Evolutionary conservation across 2,113 vertebrate genomes (phyloP).

Genomic region (Megaceryle maxima): DNA sequence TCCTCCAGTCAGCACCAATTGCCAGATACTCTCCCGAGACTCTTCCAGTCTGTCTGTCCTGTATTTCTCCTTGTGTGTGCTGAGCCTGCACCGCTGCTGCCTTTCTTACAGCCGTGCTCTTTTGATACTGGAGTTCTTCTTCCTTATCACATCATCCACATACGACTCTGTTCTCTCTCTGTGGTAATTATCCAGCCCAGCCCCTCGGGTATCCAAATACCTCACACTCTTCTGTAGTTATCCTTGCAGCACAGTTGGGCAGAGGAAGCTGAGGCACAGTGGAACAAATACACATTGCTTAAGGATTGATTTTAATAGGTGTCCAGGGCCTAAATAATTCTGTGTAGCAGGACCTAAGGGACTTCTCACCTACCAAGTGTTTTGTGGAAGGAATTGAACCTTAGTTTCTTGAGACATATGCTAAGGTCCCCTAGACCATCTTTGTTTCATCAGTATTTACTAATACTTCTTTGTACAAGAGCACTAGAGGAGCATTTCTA

Average conservation of each 20-base stretch:
- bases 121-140: background rate
- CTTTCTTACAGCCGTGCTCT: background rate
- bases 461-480: background rate
- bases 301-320: slow-evolving; percentile 61
- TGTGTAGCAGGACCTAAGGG: slow-evolving; percentile 19
- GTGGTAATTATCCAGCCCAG: slow-evolving; percentile 56
- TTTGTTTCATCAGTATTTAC: slow-evolving; percentile 21
- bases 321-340: slow-evolving; percentile 47
- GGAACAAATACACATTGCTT: slow-evolving; percentile 37
- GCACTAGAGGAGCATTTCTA: background rate
- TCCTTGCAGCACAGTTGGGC: slow-evolving; percentile 65
- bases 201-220: slow-evolving; percentile 7
- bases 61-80: slow-evolving; percentile 12
- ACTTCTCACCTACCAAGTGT: slow-evolving; percentile 65
- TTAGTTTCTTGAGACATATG: background rate
- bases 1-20: background rate
- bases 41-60: background rate
- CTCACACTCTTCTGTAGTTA: slow-evolving; percentile 68
- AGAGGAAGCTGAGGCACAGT: slow-evolving; percentile 57
- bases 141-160: slow-evolving; percentile 40
- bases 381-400: slow-evolving; percentile 34
- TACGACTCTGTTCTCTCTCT: slow-evolving; percentile 34
- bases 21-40: background rate
- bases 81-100: background rate
- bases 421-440: background rate